Base-by-base conservation (phyloP, 2,113 vertebrate species). In the Calypte anna region DNA sequence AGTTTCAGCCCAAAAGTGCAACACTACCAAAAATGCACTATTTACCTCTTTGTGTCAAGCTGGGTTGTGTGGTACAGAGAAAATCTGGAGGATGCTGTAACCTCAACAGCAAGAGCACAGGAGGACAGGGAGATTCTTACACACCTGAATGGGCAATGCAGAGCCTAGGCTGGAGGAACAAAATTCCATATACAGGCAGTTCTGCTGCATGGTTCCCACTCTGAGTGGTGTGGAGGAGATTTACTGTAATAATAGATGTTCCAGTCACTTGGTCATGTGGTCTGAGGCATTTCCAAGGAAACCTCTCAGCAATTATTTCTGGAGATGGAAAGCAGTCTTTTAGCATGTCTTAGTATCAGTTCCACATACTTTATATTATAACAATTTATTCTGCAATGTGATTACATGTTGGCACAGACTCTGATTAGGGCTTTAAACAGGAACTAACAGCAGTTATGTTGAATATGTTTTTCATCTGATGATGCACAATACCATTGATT, bases 401-500 rank as follows among this genome's bases (percentile, higher is more conserved):
- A 97, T 97, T 97, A 96, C 93, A 91, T 96, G 95, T 97, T 97
- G 95, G 96, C 94, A 97, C 93, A 89, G 95, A 72, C 69, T 96
- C 93, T 97, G 96, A 97, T 97, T 97, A 97, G 94, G 82, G 95
- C 91, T 97, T 97, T 97, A 97, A 97, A 95, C 95, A 97, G 96
- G 94, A 97, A 95, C 96, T 93, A 97, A 94, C 96, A 92, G 95
- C 91, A 96, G 96, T 97, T 97, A 97, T 78, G 94, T 95, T 97
- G 94, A 97, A 96, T 96, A 93, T 97, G 93, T 95, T 97, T 97
- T 96, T 97, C 96, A 96, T 96, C 95, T 94, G 94, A 97, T 93
- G 94, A 94, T 96, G 94, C 96, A 97, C 97, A 97, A 97, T 97
- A 96, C 96, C 95, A 97, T 97, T 97, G 97, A 97, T 97, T 97